phyloP scores from a whole-genome alignment of 2,888 invertebrate species.

The Theristus sp. region DNA sequence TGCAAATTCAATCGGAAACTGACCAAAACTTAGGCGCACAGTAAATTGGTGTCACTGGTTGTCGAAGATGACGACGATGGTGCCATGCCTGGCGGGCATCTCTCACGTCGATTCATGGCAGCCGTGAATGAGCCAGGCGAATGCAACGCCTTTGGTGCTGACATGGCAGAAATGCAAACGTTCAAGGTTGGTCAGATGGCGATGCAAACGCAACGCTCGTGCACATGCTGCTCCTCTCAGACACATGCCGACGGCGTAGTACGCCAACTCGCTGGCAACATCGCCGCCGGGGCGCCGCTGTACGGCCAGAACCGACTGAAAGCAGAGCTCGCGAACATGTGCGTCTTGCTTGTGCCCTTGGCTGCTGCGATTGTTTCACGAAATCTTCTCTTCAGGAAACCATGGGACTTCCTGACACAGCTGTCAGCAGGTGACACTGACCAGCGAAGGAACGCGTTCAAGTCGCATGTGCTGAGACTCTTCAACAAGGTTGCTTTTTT shows the following conservation, averaged over 20 bases:
- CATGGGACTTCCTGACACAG: no score
- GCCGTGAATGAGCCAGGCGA: conserved; percentile 4
- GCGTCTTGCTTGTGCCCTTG: no score
- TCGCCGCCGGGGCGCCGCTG: neutral
- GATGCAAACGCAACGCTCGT: neutral
- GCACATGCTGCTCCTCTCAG: neutral
- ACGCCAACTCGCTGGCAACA: neutral
- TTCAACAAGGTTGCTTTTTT: no score
- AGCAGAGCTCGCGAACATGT: neutral
- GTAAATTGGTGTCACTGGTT: conserved; percentile 1
- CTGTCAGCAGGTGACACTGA: no score
- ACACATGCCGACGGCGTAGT: neutral
- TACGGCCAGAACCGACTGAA: neutral
- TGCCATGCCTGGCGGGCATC: neutral
- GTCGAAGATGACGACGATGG: conserved; percentile 1
- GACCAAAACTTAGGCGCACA: no score
- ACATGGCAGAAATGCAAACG: neutral
- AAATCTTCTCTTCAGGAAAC: no score
- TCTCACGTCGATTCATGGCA: neutral
- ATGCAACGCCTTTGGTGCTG: conserved; percentile 1
- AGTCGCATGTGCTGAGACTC: no score
- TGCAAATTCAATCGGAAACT: no score
- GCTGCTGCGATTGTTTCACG: no score
- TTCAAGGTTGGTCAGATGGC: neutral
- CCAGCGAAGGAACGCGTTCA: no score